Evolutionary conservation across 2,797 vertebrate genomes (phyloP).

Genomic region (Lates japonicus): DNA sequence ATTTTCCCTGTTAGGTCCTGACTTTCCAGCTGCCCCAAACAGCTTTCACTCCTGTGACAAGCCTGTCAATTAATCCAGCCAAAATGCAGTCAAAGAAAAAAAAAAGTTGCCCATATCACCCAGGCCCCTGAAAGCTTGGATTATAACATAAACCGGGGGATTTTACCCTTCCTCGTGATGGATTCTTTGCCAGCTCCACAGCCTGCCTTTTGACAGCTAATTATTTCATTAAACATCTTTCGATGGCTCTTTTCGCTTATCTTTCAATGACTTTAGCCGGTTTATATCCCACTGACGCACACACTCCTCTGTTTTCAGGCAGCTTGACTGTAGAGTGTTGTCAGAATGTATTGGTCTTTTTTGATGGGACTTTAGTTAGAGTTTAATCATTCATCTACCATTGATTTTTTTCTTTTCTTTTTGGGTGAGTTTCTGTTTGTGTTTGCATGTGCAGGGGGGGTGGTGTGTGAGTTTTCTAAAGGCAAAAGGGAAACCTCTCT

Average conservation of each 20-base stretch:
- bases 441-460: conserved; percentile 19
- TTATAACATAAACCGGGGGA: conserved; percentile 76
- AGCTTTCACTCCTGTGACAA: conserved; percentile 66
- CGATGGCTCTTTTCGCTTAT: conserved; percentile 67
- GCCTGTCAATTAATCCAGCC: conserved; percentile 73
- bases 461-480: not conserved
- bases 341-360: conserved; percentile 50
- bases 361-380: conserved; percentile 44
- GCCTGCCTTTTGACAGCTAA: conserved; percentile 80
- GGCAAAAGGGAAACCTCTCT: conserved; percentile 21
- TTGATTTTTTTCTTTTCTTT: conserved; percentile 19
- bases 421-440: conserved; percentile 1
- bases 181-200: conserved; percentile 69
- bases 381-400: conserved; percentile 59
- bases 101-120: conserved; percentile 68
- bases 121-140: conserved; percentile 67
- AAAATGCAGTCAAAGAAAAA: conserved; percentile 63
- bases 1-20: conserved; percentile 58
- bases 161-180: conserved; percentile 72
- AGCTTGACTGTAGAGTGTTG: conserved; percentile 15
- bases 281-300: conserved; percentile 61
- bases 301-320: conserved; percentile 50
- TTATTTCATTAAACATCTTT: conserved; percentile 80
- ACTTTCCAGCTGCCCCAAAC: conserved; percentile 63
- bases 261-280: conserved; percentile 65